These are phyloP conservation scores for Chaetodon trifascialis DNA, from an alignment of 2,113 vertebrate genomes.

Conservation along the genomic window DNA sequence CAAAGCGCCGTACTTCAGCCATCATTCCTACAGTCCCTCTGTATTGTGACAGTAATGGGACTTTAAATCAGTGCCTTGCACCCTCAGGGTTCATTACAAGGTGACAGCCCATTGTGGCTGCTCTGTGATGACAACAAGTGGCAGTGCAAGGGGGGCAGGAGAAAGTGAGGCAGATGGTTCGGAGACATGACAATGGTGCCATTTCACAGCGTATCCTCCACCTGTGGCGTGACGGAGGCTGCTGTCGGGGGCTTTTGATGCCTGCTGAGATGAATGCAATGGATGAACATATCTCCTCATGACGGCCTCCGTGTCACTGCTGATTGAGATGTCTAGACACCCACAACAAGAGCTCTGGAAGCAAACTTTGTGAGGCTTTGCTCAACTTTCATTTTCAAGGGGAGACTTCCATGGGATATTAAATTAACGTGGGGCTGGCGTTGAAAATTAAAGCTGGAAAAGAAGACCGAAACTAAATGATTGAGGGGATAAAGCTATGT, in stretches of 20 bases:
- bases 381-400: constrained; percentile 13
- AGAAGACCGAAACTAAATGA: too few relatives aligned
- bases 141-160: constrained; percentile 15
- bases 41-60: constrained; percentile 74
- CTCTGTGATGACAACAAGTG: constrained; percentile 57
- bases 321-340: constrained; percentile 72
- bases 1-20: constrained; percentile 47
- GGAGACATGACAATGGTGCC: constrained; percentile 66
- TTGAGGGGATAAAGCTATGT: neutral
- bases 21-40: constrained; percentile 67
- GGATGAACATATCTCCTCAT: constrained; percentile 67
- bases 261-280: constrained; percentile 62
- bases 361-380: constrained; percentile 34
- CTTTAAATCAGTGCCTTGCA: constrained; percentile 81
- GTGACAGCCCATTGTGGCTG: constrained; percentile 72
- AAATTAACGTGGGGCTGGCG: neutral
- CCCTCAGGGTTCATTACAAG: constrained; percentile 73
- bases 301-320: constrained; percentile 51
- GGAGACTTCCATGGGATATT: constrained; percentile 2
- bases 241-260: constrained; percentile 66
- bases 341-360: constrained; percentile 44
- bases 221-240: constrained; percentile 78
- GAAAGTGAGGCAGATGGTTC: constrained; percentile 75
- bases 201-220: constrained; percentile 79
- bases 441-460: neutral